These are phyloP conservation scores for Myotis findleyi DNA, from an alignment of 2,797 vertebrate genomes.

Conservation along the genomic window DNA sequence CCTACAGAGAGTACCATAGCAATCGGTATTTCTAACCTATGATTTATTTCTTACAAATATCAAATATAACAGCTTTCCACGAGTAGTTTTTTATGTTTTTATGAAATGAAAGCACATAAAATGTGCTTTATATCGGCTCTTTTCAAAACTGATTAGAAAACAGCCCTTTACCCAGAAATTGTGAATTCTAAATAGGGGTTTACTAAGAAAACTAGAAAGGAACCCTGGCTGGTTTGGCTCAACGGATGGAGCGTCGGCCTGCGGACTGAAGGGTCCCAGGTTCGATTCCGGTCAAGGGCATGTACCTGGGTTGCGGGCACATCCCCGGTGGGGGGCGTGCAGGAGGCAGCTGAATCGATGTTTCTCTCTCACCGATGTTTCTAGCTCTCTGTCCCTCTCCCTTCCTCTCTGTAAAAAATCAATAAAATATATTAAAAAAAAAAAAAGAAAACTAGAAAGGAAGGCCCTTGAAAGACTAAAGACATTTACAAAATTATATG, in stretches of 20 bases:
- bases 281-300: too few relatives aligned
- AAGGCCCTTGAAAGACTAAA: background rate
- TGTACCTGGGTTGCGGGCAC: too few relatives aligned
- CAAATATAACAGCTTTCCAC: background rate
- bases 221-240: too few relatives aligned
- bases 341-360: too few relatives aligned
- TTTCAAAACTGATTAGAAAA: conserved; percentile 24
- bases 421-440: too few relatives aligned
- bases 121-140: background rate
- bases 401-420: too few relatives aligned
- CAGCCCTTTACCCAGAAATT: conserved; percentile 16
- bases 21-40: conserved; percentile 20
- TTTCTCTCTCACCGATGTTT: too few relatives aligned
- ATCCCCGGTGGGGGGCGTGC: too few relatives aligned
- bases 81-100: background rate
- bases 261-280: too few relatives aligned
- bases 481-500: background rate
- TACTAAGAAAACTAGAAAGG: conserved; percentile 3
- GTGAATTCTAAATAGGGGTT: background rate
- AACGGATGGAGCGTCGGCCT: too few relatives aligned
- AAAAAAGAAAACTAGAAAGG: conserved; percentile 13
- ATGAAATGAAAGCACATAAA: conserved; percentile 30
- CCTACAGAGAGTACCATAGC: background rate
- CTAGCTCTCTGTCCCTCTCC: too few relatives aligned
- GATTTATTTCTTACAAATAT: conserved; percentile 14